Evolutionary conservation across 2,888 invertebrate species (phyloP).

Genomic region (Theodoxus fluviatilis): DNA sequence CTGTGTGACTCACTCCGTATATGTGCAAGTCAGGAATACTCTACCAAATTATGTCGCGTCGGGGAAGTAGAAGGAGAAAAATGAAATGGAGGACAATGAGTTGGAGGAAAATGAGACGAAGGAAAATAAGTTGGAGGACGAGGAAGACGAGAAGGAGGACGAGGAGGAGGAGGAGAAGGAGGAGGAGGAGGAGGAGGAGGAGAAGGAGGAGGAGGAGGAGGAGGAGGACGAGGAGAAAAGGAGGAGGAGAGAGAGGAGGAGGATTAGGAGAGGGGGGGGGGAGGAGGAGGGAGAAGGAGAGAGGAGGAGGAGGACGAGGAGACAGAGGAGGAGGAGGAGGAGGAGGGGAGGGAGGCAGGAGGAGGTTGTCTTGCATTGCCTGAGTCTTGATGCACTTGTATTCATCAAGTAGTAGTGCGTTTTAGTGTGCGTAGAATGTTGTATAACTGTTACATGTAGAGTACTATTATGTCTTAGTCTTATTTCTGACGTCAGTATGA

Average conservation of each 20-base stretch:
- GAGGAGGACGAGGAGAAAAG: not conserved
- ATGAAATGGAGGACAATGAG: too few relatives aligned
- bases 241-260: not conserved
- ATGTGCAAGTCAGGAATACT: too few relatives aligned
- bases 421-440: too few relatives aligned
- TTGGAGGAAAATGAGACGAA: not conserved
- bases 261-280: not conserved
- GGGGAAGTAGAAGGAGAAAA: too few relatives aligned
- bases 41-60: too few relatives aligned
- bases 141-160: not conserved
- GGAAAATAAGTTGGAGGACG: not conserved
- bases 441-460: too few relatives aligned
- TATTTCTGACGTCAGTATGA: too few relatives aligned
- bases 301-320: constrained; percentile 9
- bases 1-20: too few relatives aligned
- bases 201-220: not conserved
- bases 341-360: not conserved
- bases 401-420: too few relatives aligned
- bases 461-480: too few relatives aligned
- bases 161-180: not conserved
- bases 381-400: too few relatives aligned
- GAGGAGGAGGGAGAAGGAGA: not conserved
- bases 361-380: not conserved
- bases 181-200: not conserved
- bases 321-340: not conserved